These are phyloP conservation scores for Heliconius sara DNA, from an alignment of 2,888 invertebrate species.

Conservation along the genomic window DNA sequence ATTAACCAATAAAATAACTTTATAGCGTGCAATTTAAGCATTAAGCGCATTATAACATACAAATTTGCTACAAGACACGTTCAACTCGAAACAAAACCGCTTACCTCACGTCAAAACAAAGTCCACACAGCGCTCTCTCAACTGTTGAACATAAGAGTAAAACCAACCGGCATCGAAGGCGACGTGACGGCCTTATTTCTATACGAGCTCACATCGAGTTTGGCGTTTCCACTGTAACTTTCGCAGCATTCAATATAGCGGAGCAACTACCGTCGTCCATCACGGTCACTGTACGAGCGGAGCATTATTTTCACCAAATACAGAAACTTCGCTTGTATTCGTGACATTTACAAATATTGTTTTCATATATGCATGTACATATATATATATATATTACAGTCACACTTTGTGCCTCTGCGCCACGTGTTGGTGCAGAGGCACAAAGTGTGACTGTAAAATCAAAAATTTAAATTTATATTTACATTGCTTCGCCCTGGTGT, in stretches of 20 bases:
- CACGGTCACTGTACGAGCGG: background rate
- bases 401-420: too few relatives aligned
- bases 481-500: too few relatives aligned
- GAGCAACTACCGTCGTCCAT: slow-evolving; percentile 17
- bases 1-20: too few relatives aligned
- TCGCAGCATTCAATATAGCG: slow-evolving; percentile 5
- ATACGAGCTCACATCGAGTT: slow-evolving; percentile 18
- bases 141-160: slow-evolving; percentile 24
- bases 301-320: slow-evolving; percentile 22
- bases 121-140: slow-evolving; percentile 6
- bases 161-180: slow-evolving; percentile 18
- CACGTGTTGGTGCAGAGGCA: too few relatives aligned
- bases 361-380: background rate
- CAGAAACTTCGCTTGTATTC: slow-evolving; percentile 10
- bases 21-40: too few relatives aligned
- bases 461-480: too few relatives aligned
- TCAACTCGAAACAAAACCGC: background rate
- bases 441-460: too few relatives aligned
- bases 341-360: slow-evolving; percentile 19
- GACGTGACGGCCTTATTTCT: slow-evolving; percentile 28
- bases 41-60: too few relatives aligned
- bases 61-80: background rate
- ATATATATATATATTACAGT: too few relatives aligned
- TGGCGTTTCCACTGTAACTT: slow-evolving; percentile 14
- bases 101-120: slow-evolving; percentile 26